A percentile compares a stretch with the other conserved stretches of the same genome.
phyloP scores from a whole-genome alignment of 1,140 invertebrate genomes.

The Eufriesea mexicana region DNA sequence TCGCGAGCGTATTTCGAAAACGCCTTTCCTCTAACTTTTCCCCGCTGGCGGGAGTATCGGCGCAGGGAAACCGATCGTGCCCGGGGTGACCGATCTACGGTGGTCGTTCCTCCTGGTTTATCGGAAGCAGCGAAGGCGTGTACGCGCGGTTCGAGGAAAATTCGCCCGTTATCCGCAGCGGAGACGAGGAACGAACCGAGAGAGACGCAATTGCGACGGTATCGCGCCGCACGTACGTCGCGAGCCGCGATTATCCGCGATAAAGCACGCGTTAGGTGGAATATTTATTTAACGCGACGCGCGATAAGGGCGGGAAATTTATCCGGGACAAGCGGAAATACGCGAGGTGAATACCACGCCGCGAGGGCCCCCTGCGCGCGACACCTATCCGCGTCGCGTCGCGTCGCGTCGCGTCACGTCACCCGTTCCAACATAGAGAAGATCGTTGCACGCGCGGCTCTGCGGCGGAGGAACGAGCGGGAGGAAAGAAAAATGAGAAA shows the following conservation, averaged over 20 bases:
- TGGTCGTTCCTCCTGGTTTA: not conserved
- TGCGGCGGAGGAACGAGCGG: too few relatives aligned
- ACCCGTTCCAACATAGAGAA: too few relatives aligned
- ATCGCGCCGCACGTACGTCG: constrained; percentile 8
- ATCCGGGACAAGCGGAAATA: constrained; percentile 57
- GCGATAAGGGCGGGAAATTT: constrained; percentile 51
- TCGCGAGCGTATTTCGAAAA: constrained; percentile 21
- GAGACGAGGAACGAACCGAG: not conserved
- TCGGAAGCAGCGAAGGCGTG: not conserved
- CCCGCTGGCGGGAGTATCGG: not conserved
- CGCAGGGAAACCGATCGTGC: not conserved
- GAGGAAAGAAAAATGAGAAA: too few relatives aligned
- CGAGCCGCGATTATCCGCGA: constrained; percentile 30
- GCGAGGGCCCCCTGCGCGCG: not conserved
- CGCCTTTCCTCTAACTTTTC: constrained; percentile 36
- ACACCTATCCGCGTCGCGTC: not conserved
- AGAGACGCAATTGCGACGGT: not conserved
- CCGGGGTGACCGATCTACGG: too few relatives aligned
- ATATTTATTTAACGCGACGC: constrained; percentile 44
- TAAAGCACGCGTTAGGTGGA: constrained; percentile 30
- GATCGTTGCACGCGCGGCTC: too few relatives aligned
- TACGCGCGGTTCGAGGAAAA: not conserved
- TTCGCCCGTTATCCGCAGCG: not conserved
- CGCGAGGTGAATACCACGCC: constrained; percentile 31
- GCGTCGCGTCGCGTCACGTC: not conserved